These are phyloP conservation scores for Cetoscarus ocellatus DNA, from an alignment of 2,797 vertebrate genomes.

Conservation along the genomic window DNA sequence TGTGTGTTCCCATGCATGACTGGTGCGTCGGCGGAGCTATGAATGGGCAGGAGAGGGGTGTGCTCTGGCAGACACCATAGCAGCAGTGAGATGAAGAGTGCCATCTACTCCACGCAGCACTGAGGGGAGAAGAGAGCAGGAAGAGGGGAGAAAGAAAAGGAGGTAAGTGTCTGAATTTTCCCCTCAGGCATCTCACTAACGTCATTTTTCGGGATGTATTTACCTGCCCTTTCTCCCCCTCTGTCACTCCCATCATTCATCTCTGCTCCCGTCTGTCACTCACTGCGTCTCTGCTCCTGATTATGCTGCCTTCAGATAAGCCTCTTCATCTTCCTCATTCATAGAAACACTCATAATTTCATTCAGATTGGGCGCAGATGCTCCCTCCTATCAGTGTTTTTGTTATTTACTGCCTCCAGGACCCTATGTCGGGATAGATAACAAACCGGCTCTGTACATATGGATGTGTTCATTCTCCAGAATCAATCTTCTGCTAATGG, in stretches of 20 bases:
- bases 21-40: conserved; percentile 72
- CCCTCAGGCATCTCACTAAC: conserved; percentile 38
- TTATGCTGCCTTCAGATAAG: conserved; percentile 27
- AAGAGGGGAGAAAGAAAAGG: conserved; percentile 41
- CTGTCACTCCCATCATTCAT: conserved; percentile 45
- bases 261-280: conserved; percentile 40
- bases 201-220: conserved; percentile 27
- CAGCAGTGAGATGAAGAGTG: conserved; percentile 76
- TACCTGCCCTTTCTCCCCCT: conserved; percentile 21
- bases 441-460: conserved; percentile 21
- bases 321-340: conserved; percentile 20
- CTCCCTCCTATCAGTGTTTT: conserved; percentile 10
- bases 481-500: conserved; percentile 42
- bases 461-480: conserved; percentile 34
- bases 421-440: conserved; percentile 18
- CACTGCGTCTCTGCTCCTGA: conserved; percentile 29
- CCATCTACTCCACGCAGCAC: conserved; percentile 64
- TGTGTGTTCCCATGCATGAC: conserved; percentile 36
- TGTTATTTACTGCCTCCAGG: conserved; percentile 15
- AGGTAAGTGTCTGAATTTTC: conserved; percentile 68
- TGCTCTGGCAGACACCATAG: conserved; percentile 71
- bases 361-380: not conserved
- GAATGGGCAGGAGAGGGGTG: conserved; percentile 78
- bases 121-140: conserved; percentile 56
- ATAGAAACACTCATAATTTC: conserved; percentile 33